Conservation (phyloP, 2,113 vertebrate genomes). For the Cynocephalus volans region DNA sequence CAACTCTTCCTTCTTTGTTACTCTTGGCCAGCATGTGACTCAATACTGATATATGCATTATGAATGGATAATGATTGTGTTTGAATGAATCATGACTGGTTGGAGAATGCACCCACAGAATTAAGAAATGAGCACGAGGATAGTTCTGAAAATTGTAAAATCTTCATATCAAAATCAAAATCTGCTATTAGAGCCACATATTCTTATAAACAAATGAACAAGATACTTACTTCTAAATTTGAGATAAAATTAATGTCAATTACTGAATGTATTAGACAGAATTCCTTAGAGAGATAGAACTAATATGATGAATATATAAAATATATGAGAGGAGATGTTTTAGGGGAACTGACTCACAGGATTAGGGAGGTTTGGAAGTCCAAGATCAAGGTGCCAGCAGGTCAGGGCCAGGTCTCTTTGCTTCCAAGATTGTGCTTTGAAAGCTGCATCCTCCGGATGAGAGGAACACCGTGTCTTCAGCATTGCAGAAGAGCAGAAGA, state of each 20-base stretch:
- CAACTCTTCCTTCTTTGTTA: not conserved
- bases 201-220: not conserved
- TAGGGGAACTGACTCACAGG: not conserved
- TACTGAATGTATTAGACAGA: not conserved
- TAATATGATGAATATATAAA: not conserved
- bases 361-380: not conserved
- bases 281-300: not conserved
- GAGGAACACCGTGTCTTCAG: not conserved
- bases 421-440: not conserved
- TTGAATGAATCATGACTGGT: not conserved
- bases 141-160: not conserved
- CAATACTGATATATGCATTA: not conserved
- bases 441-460: not conserved
- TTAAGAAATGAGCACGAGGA: not conserved
- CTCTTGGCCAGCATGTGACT: not conserved
- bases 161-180: constrained; percentile 31
- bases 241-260: not conserved
- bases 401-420: not conserved
- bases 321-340: not conserved
- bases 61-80: not conserved
- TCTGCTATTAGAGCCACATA: not conserved
- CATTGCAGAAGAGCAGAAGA: not conserved
- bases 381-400: no score
- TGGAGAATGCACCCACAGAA: not conserved
- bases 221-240: constrained; percentile 16